Evolutionary conservation across 2,888 invertebrate genomes (phyloP), one percentile per base, ranked within the genome.

Genomic region (Platycheirus rosarum): DNA sequence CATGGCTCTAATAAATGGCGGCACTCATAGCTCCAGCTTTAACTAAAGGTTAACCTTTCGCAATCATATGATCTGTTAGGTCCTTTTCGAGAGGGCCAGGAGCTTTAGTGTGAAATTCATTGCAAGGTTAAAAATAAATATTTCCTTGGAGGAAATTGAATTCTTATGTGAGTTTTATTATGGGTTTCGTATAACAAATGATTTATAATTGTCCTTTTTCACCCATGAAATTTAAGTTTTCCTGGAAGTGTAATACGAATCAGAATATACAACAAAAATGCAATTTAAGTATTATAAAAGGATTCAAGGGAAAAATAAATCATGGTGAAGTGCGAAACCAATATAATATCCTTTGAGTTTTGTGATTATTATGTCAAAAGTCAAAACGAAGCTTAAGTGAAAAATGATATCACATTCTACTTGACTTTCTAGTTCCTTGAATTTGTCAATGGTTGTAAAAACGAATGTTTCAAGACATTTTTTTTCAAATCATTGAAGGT

Each of bases 151-250:
- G 80, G 80, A 82, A 76, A 82, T 82, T 82, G 80, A 82, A 82
- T 82, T 82, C 71, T 71, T 82, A 80, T 80, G 60, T 80, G 80
- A 80, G 65, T 80, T 80, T 75, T 80, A 75, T 80, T 76, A 75
- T 26, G 70, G 80, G 60, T 71, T 76, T 66, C 57, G 63, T 66
- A 26, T 35, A 66, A 62, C 65, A 65, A 71, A 76, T 82, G 71
- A 82, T 82, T 82, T 82, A 82, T 82, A 68, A 62, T 71, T 77
- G 62, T 68, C 76, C 76, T 53, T 76, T 77, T 68, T 65, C 16
- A 32, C 20, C 55, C 46, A 42, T 29, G 13, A 32, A 20, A 18
- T 14, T n/a, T 11, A 16, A 44, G 18, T 14, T 26, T n/a, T 44
- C 46, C 26, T 2, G 23, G 7, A 3, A 26, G 48, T n/a, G n/a